Evolutionary conservation across 64 coral and sea anemone species (phyloP).

Genomic region (Montipora efflorescens): DNA sequence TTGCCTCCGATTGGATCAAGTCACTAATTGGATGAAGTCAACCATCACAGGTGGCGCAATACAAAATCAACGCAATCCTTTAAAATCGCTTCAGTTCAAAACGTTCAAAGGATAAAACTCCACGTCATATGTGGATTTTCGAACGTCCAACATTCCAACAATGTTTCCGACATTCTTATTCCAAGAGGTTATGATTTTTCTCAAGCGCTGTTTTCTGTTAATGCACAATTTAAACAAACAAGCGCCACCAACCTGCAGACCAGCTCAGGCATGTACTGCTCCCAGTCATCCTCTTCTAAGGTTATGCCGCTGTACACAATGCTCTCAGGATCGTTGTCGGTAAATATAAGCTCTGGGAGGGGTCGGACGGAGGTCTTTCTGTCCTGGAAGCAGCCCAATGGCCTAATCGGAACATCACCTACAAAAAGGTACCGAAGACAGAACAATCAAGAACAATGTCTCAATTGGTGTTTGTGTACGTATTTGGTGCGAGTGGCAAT

Average conservation of each 20-base stretch:
- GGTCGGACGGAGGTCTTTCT: slow-evolving; percentile 54
- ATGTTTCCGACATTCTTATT: too few species aligned
- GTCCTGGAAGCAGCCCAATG: slow-evolving; percentile 91
- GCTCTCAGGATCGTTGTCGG: slow-evolving; percentile 63
- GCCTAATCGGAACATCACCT: slow-evolving; percentile 82
- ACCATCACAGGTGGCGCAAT: too few species aligned
- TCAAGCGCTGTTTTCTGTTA: too few species aligned
- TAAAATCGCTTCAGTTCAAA: too few species aligned
- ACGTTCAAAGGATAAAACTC: too few species aligned
- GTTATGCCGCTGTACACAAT: slow-evolving; percentile 71
- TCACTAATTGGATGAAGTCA: too few species aligned
- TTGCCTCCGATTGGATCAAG: too few species aligned
- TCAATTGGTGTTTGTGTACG: not conserved
- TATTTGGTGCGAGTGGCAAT: not conserved
- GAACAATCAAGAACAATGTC: not conserved
- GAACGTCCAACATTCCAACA: too few species aligned
- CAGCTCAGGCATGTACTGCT: slow-evolving; percentile 77
- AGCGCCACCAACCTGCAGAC: slow-evolving; percentile 80
- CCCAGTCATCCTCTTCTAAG: slow-evolving; percentile 69
- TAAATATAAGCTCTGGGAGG: slow-evolving; percentile 85
- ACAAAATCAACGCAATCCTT: too few species aligned
- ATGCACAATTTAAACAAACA: not conserved
- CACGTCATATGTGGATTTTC: too few species aligned
- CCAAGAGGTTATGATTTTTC: too few species aligned
- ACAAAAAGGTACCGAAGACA: not conserved